Percentiles rank a stretch among this genome's conserved stretches.
Conservation (phyloP, 2,113 vertebrate genomes). For the Oceanites oceanicus region DNA sequence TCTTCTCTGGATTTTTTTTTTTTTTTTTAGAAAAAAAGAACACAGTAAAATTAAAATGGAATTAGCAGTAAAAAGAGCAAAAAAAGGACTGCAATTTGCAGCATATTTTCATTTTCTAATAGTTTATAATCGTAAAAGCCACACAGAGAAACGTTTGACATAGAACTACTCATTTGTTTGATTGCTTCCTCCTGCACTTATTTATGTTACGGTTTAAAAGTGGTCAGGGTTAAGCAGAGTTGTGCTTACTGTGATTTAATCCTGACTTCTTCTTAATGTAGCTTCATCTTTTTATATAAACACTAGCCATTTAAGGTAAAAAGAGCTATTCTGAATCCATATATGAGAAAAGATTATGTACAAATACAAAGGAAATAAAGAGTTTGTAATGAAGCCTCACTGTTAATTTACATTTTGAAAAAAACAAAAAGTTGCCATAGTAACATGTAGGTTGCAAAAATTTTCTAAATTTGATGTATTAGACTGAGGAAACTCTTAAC, state of each 20-base stretch:
- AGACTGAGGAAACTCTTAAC: not conserved
- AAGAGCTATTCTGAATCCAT: not conserved
- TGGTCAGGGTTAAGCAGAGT: not conserved
- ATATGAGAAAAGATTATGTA: not conserved
- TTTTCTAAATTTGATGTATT: not conserved
- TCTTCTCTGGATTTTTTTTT: not conserved
- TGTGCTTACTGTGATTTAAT: not conserved
- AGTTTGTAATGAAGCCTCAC: not conserved
- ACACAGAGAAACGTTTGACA: not conserved
- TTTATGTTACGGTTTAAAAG: not conserved
- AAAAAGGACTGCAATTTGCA: not conserved
- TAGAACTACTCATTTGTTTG: not conserved
- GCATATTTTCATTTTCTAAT: not conserved
- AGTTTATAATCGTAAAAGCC: not conserved
- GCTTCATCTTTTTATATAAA: not conserved
- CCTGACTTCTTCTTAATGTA: not conserved
- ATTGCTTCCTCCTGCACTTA: not conserved
- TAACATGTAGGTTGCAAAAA: not conserved
- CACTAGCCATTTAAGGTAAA: not conserved
- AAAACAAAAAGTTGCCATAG: conserved; percentile 2
- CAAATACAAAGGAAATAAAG: not conserved
- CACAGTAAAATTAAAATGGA: not conserved
- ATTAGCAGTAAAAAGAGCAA: not conserved
- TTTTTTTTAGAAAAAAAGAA: not conserved
- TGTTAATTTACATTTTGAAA: not conserved